A percentile compares a stretch with the other conserved stretches of the same genome.
These are phyloP conservation scores for Embidobia sp. DNA, from an alignment of 2,888 invertebrate genomes.

Conservation along the genomic window DNA sequence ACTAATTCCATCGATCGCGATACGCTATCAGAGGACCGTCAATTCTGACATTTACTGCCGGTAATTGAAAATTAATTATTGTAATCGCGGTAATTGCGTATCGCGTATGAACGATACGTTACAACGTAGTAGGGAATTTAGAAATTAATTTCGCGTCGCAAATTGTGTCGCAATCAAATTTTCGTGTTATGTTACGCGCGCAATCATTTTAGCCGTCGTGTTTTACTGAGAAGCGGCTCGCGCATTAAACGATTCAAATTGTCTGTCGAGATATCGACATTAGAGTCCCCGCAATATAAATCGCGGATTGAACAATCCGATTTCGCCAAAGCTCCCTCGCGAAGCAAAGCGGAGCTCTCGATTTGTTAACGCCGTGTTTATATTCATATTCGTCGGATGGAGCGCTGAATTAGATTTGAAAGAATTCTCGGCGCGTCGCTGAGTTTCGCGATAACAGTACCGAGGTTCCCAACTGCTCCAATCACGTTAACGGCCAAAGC, in stretches of 20 bases:
- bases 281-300: neutral
- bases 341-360: neutral
- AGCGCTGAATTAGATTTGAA: neutral
- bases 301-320: neutral
- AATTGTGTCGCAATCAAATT: too few relatives aligned
- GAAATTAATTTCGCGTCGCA: too few relatives aligned
- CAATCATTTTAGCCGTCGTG: too few relatives aligned
- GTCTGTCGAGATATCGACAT: neutral
- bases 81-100: too few relatives aligned
- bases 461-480: neutral
- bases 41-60: too few relatives aligned
- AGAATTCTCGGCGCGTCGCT: slow-evolving; percentile 15
- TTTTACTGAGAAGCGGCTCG: neutral
- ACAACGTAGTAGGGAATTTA: too few relatives aligned
- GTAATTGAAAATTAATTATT: too few relatives aligned
- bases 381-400: slow-evolving; percentile 9
- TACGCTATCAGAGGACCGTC: too few relatives aligned
- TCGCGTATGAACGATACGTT: too few relatives aligned
- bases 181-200: too few relatives aligned
- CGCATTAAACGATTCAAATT: neutral
- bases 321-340: neutral
- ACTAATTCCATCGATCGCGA: too few relatives aligned
- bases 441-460: neutral
- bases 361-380: slow-evolving; percentile 3
- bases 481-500: slow-evolving; percentile 28